Evolutionary conservation across 2,888 invertebrate genomes (phyloP), one percentile per base, ranked within the genome.

Genomic region (Charanyca ferruginea): DNA sequence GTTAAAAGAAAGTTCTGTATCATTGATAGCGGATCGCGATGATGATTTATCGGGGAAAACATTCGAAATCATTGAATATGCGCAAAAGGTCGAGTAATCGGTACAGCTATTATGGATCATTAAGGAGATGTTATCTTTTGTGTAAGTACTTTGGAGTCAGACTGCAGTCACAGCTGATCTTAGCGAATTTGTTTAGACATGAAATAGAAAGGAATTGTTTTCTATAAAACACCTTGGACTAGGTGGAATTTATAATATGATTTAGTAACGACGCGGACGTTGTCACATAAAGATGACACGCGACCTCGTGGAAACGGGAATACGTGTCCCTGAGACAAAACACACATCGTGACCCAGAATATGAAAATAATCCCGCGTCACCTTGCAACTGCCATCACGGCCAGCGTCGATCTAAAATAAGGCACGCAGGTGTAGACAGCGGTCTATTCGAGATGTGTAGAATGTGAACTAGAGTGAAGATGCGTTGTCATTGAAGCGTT

Each of bases 351-450:
- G 94, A 93, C 95, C 95, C 89, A 94, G 93, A 92, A 93, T 93
- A 90, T 94, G 90, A 93, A 93, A 94, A 95, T 94, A 94, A 91
- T 93, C 90, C 86, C 90, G 90, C 88, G 89, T 93, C 91, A 94
- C 94, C 94, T 94, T 93, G 94, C 89, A 84, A 79, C 85, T 84
- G 86, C 85, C 83, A 87, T 86, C 93, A 93, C 91, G 93, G 93
- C 86, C 93, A 89, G 86, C 82, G 85, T 86, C 73, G 85, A 87
- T 89, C 91, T 91, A 92, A 93, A 94, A 94, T 95, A 93, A 93
- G 87, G 85, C 76, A 83, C 88, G 91, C 94, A 95, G 95, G 95
- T 95, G 94, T 89, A 85, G 90, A 89, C 87, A 85, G 81, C 78
- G 80, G 80, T 83, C 76, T 84, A 85, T 80, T 87, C 84, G 84